Conservation (phyloP, 2,888 invertebrate species). For the Dryomyza anilis region DNA sequence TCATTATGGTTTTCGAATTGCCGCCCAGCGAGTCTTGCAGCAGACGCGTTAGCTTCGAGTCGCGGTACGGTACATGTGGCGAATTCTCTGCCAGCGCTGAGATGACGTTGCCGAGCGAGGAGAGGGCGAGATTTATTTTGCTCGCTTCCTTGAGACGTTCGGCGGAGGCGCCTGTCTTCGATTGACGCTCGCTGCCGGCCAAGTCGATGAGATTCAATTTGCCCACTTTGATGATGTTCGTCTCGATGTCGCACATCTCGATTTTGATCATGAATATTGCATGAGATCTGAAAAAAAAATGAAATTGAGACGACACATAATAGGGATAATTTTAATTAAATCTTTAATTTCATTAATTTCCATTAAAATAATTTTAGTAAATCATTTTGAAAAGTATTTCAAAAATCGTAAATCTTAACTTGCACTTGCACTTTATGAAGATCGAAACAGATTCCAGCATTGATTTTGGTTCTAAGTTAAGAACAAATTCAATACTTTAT, state of each 20-base stretch:
- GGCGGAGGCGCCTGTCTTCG: constrained; percentile 94
- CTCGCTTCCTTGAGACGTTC: constrained; percentile 93
- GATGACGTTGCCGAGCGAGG: constrained; percentile 98
- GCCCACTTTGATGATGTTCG: constrained; percentile 73
- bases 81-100: constrained; percentile 95
- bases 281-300: constrained; percentile 73
- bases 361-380: no score
- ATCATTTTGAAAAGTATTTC: no score
- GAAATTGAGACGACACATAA: not conserved
- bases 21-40: constrained; percentile 98
- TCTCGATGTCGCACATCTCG: constrained; percentile 84
- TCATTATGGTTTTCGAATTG: constrained; percentile 99
- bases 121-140: constrained; percentile 95
- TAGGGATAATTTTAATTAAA: not conserved
- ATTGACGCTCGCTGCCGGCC: constrained; percentile 97
- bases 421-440: no score
- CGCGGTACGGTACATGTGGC: constrained; percentile 95
- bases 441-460: no score
- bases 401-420: no score
- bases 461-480: no score
- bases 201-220: constrained; percentile 97
- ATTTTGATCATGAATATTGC: constrained; percentile 98
- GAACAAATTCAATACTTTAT: no score
- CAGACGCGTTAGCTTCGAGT: constrained; percentile 94
- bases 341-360: not conserved